Evolutionary conservation across 2,113 vertebrate genomes (phyloP).

Genomic region (Nycticebus coucang): DNA sequence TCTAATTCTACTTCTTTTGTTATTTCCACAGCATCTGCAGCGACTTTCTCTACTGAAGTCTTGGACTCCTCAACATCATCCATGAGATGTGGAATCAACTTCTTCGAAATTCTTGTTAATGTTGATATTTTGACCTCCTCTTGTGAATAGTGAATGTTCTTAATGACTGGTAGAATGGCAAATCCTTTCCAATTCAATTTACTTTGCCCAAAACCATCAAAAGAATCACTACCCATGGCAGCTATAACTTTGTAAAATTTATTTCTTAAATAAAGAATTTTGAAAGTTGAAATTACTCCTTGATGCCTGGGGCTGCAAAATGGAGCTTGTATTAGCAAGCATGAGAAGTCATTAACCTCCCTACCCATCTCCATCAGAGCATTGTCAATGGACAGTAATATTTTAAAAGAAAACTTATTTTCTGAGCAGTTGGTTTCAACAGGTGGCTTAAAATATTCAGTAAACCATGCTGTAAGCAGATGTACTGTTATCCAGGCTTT

Average conservation of each 20-base stretch:
- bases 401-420: neutral
- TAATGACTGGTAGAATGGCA: neutral
- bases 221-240: neutral
- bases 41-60: neutral
- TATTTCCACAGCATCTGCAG: neutral
- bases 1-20: neutral
- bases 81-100: neutral
- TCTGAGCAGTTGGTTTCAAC: neutral
- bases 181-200: neutral
- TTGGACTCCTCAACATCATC: neutral
- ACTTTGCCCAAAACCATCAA: neutral
- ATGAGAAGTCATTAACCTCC: neutral
- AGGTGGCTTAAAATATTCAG: neutral
- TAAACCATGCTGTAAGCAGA: neutral
- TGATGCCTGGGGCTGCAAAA: neutral
- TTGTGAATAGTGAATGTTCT: neutral
- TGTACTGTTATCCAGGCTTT: neutral
- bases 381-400: neutral
- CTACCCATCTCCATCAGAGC: neutral
- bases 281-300: neutral
- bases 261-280: neutral
- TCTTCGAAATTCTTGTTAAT: neutral
- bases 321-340: neutral
- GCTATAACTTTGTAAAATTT: neutral
- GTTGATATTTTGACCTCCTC: neutral